phyloP scores from a whole-genome alignment of 2,888 invertebrate species.

The Macaria liturata region DNA sequence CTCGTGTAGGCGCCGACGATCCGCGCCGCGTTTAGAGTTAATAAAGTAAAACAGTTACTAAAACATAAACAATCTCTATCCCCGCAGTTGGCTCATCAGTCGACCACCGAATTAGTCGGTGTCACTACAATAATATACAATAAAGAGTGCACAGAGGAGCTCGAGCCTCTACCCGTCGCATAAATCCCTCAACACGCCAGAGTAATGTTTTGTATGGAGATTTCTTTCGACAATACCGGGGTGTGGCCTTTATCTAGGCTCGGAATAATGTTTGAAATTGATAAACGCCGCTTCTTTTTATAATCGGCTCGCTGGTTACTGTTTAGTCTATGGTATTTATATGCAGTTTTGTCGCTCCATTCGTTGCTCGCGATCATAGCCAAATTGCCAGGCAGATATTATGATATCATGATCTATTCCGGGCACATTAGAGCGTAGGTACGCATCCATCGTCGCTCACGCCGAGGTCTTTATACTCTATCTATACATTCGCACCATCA shows the following conservation, averaged over 20 bases:
- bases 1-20: conserved; percentile 22
- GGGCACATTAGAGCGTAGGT: conserved; percentile 56
- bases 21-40: conserved; percentile 48
- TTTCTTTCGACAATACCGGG: conserved; percentile 79
- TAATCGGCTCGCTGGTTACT: conserved; percentile 37
- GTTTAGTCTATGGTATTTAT: conserved; percentile 22
- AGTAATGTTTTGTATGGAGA: conserved; percentile 83
- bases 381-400: conserved; percentile 54
- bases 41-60: conserved; percentile 60
- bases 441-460: conserved; percentile 55
- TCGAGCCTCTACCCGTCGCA: conserved; percentile 68
- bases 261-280: conserved; percentile 77
- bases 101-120: conserved; percentile 81
- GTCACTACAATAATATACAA: conserved; percentile 83
- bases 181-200: conserved; percentile 78
- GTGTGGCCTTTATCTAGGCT: conserved; percentile 78
- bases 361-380: conserved; percentile 42
- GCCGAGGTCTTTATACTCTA: conserved; percentile 64
- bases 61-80: conserved; percentile 72
- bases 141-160: conserved; percentile 67
- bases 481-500: conserved; percentile 49
- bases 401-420: conserved; percentile 77
- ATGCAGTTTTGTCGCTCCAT: conserved; percentile 23
- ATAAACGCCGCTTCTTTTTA: conserved; percentile 57
- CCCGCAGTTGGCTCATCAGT: conserved; percentile 76